These are phyloP conservation scores for Promerops cafer DNA, from an alignment of 2,113 vertebrate genomes.

Conservation along the genomic window DNA sequence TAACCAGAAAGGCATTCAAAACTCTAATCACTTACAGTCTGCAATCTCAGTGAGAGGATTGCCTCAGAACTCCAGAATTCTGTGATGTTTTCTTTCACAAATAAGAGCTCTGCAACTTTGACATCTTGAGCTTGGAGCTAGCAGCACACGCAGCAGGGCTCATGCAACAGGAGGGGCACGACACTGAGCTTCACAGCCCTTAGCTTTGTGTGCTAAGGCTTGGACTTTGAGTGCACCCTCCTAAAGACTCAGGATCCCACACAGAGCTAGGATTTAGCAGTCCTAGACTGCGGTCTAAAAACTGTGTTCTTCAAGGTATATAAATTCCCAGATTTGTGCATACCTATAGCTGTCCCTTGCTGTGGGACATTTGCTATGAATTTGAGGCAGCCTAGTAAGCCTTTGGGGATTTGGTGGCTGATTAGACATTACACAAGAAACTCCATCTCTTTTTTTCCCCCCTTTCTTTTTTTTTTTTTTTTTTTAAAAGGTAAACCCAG, in stretches of 20 bases:
- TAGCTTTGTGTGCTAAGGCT: neutral
- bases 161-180: rapidly evolving
- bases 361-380: neutral
- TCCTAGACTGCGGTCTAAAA: neutral
- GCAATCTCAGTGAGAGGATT: neutral
- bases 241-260: neutral
- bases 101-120: neutral
- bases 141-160: neutral
- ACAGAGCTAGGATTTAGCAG: neutral
- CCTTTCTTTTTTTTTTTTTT: neutral
- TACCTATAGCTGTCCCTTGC: neutral
- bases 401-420: neutral
- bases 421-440: neutral
- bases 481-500: neutral
- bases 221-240: neutral
- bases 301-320: neutral
- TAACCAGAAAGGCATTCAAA: neutral
- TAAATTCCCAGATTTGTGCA: neutral
- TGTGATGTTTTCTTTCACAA: neutral
- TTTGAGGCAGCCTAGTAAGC: neutral
- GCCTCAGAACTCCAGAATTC: neutral
- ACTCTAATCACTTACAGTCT: neutral
- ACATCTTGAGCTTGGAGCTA: neutral
- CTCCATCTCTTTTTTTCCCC: too few relatives aligned
- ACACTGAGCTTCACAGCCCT: neutral